Evolutionary conservation across 1,140 invertebrate species (phyloP).

Genomic region (Apis laboriosa): DNA sequence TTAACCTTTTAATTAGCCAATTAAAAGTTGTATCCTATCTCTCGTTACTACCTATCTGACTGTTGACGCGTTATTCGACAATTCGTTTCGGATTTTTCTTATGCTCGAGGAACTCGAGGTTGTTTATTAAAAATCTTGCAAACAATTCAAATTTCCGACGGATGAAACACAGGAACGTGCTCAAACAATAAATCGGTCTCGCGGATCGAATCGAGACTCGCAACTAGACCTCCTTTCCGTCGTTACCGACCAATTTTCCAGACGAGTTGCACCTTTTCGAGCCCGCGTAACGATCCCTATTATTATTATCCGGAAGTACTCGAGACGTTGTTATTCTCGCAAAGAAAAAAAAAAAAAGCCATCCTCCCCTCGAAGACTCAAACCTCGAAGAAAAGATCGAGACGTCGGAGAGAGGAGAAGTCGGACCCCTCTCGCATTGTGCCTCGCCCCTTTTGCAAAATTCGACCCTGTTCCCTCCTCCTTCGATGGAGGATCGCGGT

Average conservation of each 20-base stretch:
- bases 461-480: conserved; percentile 46
- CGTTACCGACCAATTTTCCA: neutral
- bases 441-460: conserved; percentile 1
- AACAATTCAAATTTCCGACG: too few relatives aligned
- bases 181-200: too few relatives aligned
- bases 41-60: neutral
- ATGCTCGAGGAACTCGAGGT: too few relatives aligned
- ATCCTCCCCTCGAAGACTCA: too few relatives aligned
- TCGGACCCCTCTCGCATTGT: conserved; percentile 4
- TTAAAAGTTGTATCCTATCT: neutral
- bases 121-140: too few relatives aligned
- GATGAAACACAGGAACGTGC: too few relatives aligned
- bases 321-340: neutral
- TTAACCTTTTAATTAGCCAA: neutral
- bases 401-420: conserved; percentile 16
- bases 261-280: neutral
- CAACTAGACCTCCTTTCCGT: neutral
- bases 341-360: too few relatives aligned
- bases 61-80: too few relatives aligned
- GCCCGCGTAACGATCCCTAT: neutral
- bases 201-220: neutral
- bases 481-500: conserved; percentile 47
- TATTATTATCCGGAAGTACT: conserved; percentile 11
- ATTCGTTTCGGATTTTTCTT: too few relatives aligned
- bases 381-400: conserved; percentile 28